Evolutionary conservation across 2,888 invertebrate genomes (phyloP), one percentile per base, ranked within the genome.

Genomic region (Leistus spinibarbis): DNA sequence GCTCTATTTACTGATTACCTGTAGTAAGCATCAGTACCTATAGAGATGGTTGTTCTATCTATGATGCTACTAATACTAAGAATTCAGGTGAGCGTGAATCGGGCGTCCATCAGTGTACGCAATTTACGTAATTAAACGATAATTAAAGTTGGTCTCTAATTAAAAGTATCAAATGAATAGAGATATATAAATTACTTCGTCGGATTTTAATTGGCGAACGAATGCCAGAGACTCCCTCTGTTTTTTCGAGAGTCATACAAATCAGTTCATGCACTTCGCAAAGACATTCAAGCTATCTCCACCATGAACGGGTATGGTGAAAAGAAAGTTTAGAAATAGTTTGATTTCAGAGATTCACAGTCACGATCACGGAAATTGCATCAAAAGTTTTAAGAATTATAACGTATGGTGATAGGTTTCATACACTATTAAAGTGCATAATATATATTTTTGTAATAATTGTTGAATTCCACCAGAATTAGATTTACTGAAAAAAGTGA

Each of bases 61-160:
- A 10, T 53, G 7, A 53, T 53, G 53, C 9, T 10, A 4, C 1
- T 57, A 13, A 57, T 5, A n/a, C 7, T 3, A 57, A 57, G 7
- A 16, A 13, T 57, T 13, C 19, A 57, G 9, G 16, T 17, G n/a
- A n/a, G 54, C 57, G 40, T 57, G 54, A 69, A 70, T 22, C 63
- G 64, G 22, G 63, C 64, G 63, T 72, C 27, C 60, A 66, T n/a
- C 67, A 53, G 54, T 63, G 63, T 54, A 68, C 77, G 75, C 77
- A 80, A 81, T 79, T 79, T 76, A 77, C 76, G 79, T 79, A 80
- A 80, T 81, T 80, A 79, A 79, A 78, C 79, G 79, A 80, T 80
- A 80, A 80, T 81, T 80, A 80, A 79, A 78, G 79, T 78, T 77
- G 77, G 75, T 79, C 77, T 5, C 79, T 80, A 80, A 81, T 80